Evolutionary conservation across 2,888 invertebrate genomes (phyloP).

Genomic region (Megaustenia siamemsis): DNA sequence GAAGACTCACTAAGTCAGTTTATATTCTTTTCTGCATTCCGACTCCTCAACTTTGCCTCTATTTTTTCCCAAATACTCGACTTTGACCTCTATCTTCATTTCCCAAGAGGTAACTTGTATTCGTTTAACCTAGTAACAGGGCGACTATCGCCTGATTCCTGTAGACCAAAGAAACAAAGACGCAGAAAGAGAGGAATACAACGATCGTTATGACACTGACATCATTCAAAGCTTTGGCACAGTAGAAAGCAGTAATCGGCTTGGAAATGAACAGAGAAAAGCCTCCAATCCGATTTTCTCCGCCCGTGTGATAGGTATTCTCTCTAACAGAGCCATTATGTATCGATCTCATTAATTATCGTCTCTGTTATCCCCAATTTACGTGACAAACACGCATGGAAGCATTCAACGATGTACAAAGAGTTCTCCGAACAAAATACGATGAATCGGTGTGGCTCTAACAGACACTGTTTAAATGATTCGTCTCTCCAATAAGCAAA

Average conservation of each 20-base stretch:
- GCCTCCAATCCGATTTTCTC: slow-evolving; percentile 39
- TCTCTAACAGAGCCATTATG: background rate
- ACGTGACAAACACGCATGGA: slow-evolving; percentile 24
- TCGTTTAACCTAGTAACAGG: no score
- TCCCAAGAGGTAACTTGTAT: no score
- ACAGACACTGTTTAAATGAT: background rate
- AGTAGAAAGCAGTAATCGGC: slow-evolving; percentile 40
- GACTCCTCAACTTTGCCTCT: no score
- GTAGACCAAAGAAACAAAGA: background rate
- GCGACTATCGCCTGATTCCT: no score
- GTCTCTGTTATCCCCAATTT: slow-evolving; percentile 23
- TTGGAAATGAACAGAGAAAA: slow-evolving; percentile 37
- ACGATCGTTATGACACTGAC: slow-evolving; percentile 11
- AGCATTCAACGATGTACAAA: background rate
- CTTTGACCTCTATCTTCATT: no score
- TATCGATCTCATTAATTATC: slow-evolving; percentile 39
- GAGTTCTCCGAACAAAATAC: background rate
- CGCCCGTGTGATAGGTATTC: slow-evolving; percentile 21
- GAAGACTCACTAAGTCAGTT: no score
- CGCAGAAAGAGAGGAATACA: background rate
- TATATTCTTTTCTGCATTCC: no score
- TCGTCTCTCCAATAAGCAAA: background rate
- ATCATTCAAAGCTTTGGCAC: background rate
- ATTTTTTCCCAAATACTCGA: no score
- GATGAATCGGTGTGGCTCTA: background rate